Evolutionary conservation across 2,797 vertebrate genomes (phyloP), one percentile per base, ranked within the genome.

Genomic region (Sitta carolinensis): DNA sequence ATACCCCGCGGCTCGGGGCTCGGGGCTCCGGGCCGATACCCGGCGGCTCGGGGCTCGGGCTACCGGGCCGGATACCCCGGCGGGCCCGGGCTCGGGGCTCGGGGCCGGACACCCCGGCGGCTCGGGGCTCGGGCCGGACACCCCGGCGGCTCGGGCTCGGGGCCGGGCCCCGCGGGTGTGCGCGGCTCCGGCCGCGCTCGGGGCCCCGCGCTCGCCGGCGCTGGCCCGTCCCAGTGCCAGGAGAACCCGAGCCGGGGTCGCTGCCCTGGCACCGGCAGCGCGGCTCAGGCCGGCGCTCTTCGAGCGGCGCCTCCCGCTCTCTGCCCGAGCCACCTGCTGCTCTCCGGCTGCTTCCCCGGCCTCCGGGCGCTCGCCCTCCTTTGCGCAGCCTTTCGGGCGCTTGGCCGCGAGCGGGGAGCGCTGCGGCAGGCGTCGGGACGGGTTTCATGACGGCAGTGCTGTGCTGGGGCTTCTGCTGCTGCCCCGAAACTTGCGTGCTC

Each of bases 241-340:
- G 36, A 54, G 40, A 21, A 4, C 10, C 8, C 20, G 64, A 19
- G 69, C 7, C 61, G 42, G 42, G 14, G 16, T 42, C 42, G 42
- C 40, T 30, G 52, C 5, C 8, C 0, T 1, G 68, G 63, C 5
- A 7, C 30, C 11, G 0, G 57, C 67, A 1, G 23, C 42, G 15
- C 18, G n/a, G 13, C 16, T 9, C 61, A 1, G 17, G 1, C 34
- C 0, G 63, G 1, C 5, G 22, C 55, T 34, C 30, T 11, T 7
- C 11, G 8, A 21, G 57, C 3, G 57, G 25, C 19, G 0, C 7
- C 45, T 40, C 3, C 38, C 47, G 42, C 20, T 22, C 29, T 5
- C 57, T 1, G 30, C 1, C 34, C 47, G 32, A 30, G 12, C 45
- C 67, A 11, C 57, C 64, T 29, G 69, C 88, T 13, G 43, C 59